Conservation (phyloP, 2,888 invertebrate genomes). For the Strigamia crassipes region DNA sequence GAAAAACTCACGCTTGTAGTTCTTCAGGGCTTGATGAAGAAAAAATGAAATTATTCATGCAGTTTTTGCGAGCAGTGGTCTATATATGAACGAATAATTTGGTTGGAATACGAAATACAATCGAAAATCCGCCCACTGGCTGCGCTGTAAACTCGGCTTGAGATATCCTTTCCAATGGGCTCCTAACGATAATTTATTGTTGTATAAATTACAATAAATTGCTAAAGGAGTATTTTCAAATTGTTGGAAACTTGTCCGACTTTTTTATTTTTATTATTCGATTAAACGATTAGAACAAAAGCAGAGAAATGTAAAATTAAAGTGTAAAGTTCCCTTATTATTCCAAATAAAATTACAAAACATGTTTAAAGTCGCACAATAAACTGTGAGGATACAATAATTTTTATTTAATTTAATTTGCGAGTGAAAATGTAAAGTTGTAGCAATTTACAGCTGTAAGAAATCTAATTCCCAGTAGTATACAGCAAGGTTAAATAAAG, state of each 20-base stretch:
- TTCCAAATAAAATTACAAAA: too few species aligned
- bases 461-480: too few species aligned
- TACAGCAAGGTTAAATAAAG: too few species aligned
- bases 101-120: neutral
- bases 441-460: too few species aligned
- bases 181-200: neutral
- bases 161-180: neutral
- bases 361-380: too few species aligned
- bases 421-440: too few species aligned
- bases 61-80: neutral
- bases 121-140: neutral
- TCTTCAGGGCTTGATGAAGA: neutral
- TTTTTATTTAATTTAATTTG: too few species aligned
- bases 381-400: too few species aligned
- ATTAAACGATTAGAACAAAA: neutral
- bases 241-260: neutral
- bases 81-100: neutral
- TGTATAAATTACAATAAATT: conserved; percentile 16
- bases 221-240: neutral
- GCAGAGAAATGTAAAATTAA: too few species aligned
- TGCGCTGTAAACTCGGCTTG: neutral
- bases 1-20: neutral
- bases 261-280: neutral
- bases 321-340: too few species aligned
- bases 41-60: neutral